Base-by-base conservation (phyloP, 2,888 invertebrate species). In the Luperina nickerlii region DNA sequence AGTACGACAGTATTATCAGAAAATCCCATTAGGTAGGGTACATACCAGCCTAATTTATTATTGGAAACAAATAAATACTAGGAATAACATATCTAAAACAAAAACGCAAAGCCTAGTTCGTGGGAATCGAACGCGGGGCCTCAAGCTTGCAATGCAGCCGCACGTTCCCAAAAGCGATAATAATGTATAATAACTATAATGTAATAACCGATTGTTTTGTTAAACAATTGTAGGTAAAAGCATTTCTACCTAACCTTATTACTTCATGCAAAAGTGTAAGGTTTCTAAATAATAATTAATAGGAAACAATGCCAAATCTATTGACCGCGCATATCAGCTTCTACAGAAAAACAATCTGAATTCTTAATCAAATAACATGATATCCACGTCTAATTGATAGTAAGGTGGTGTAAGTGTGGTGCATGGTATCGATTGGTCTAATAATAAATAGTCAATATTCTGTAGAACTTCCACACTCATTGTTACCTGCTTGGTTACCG, bases 401-500 rank as follows among this genome's bases (percentile, higher is more conserved):
- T 57, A 54, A 32, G 51, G 13, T 38, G 9, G 71, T 72, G 13
- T 13, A 27, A 6, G 48, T n/a, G 15, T 7, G 15, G 11, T 83
- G 82, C 69, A 70, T 62, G 60, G 9, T 69, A 86, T 86, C 42
- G 76, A 85, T 85, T 72, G 13, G 38, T 76, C 62, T 85, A 75
- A 70, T 76, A 70, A 82, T 85, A 73, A 73, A 70, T 65, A 51
- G 20, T 67, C 63, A 38, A 74, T 78, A 68, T 66, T 69, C 18
- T 51, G n/a, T 69, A 45, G 66, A 54, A 48, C 9, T 54, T 70
- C 62, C 45, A 71, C 42, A 70, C 6, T 65, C 62, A 42, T 79
- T 83, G 86, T 86, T 83, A 70, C 77, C 38, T 51, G 9, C 54
- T 67, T 80, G 74, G 86, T 83, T 69, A 45, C 83, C 75, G 5